These are phyloP conservation scores for Yoshiicerus persimilis DNA, from an alignment of 1,140 invertebrate species.

Conservation along the genomic window DNA sequence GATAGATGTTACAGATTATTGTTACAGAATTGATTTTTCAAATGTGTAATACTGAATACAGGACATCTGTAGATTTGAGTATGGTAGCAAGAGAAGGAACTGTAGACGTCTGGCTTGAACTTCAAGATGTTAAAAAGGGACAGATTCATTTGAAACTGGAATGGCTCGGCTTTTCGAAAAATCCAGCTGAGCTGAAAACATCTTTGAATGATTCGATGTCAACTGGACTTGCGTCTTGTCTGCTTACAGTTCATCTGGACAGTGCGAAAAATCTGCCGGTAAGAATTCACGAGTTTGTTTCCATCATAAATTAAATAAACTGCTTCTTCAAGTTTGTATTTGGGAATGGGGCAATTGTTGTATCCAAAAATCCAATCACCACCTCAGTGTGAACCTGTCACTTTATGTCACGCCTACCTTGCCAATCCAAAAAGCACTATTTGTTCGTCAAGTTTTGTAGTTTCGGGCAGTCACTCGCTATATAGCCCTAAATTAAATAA, in stretches of 20 bases:
- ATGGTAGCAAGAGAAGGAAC: constrained; percentile 49
- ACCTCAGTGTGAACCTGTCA: not conserved
- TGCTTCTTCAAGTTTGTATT: not conserved
- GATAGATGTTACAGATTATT: not conserved
- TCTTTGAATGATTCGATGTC: constrained; percentile 40
- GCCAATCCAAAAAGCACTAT: not conserved
- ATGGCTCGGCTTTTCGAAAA: constrained; percentile 79
- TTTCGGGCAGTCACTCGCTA: not conserved
- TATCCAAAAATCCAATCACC: not conserved
- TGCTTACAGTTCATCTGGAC: constrained; percentile 83
- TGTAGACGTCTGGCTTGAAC: constrained; percentile 72
- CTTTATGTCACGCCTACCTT: not conserved
- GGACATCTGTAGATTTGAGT: constrained; percentile 47
- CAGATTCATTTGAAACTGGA: constrained; percentile 81
- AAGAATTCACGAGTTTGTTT: constrained; percentile 54
- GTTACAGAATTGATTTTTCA: not conserved
- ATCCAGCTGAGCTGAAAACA: constrained; percentile 68
- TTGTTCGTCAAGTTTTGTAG: not conserved
- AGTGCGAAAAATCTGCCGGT: constrained; percentile 87
- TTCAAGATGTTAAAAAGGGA: constrained; percentile 92
- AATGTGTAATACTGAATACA: not conserved
- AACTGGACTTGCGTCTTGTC: constrained; percentile 52
- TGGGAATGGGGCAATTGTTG: not conserved
- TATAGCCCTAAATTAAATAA: not conserved
- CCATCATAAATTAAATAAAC: not conserved